Percentiles rank a stretch among this genome's conserved stretches.
Evolutionary conservation across 2,113 vertebrate genomes (phyloP).

Genomic region (Dicerorhinus sumatrensis): DNA sequence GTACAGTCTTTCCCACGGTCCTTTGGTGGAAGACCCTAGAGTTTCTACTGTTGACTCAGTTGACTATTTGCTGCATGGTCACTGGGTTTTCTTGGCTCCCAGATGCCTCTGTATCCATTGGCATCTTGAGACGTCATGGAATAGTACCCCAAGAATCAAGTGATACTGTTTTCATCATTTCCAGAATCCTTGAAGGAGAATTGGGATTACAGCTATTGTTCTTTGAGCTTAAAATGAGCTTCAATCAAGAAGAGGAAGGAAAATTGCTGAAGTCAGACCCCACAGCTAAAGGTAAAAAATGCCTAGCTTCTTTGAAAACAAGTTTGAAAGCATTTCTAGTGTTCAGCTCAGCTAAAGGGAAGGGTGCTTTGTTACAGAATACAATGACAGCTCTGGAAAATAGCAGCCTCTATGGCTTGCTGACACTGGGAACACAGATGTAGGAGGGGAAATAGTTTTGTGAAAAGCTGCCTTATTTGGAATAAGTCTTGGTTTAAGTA

Average conservation of each 20-base stretch:
- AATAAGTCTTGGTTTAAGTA: conserved; percentile 50
- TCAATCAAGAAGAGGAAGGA: conserved; percentile 58
- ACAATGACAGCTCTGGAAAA: conserved; percentile 59
- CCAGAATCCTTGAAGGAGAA: conserved; percentile 25
- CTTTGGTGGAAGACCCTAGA: neutral
- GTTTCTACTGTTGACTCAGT: neutral
- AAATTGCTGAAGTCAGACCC: conserved; percentile 57
- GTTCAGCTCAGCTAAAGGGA: conserved; percentile 50
- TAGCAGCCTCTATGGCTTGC: conserved; percentile 52
- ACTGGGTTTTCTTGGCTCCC: neutral
- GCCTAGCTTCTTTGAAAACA: conserved; percentile 53
- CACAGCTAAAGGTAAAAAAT: conserved; percentile 51
- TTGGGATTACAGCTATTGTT: conserved; percentile 9
- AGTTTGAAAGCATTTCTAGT: conserved; percentile 53
- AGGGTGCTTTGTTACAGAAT: conserved; percentile 64
- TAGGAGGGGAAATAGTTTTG: conserved; percentile 68
- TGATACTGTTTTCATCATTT: conserved; percentile 30
- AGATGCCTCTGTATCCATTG: neutral
- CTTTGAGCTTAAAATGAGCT: conserved; percentile 56
- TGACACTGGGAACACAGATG: conserved; percentile 54
- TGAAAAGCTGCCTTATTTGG: conserved; percentile 72
- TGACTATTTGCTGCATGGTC: neutral
- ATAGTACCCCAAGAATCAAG: neutral
- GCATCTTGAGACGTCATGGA: neutral
- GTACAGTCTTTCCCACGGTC: neutral